phyloP scores from a whole-genome alignment of 2,797 vertebrate genomes.

The Pseudocheirus occidentalis region DNA sequence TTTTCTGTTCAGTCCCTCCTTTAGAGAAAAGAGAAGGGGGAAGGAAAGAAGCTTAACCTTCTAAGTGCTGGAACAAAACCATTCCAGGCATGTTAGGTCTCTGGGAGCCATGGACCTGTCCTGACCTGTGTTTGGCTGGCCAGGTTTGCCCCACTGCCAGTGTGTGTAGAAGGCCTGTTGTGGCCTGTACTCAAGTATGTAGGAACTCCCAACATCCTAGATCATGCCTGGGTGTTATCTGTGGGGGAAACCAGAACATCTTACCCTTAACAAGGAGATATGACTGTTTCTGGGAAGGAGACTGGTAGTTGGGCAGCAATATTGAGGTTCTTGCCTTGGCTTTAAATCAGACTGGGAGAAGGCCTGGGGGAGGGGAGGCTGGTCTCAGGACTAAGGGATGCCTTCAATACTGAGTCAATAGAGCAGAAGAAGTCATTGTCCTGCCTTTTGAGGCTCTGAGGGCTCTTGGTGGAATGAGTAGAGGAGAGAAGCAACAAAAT shows the following conservation, averaged over 20 bases:
- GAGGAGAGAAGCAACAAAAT: not conserved
- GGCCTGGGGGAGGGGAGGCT: not conserved
- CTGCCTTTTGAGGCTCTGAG: not conserved
- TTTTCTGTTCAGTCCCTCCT: constrained; percentile 39
- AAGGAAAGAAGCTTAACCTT: constrained; percentile 55
- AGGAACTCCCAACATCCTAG: constrained; percentile 38
- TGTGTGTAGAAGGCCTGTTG: constrained; percentile 57
- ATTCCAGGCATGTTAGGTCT: not conserved
- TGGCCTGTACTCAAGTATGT: constrained; percentile 62
- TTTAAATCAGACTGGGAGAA: constrained; percentile 14
- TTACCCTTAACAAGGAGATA: constrained; percentile 15
- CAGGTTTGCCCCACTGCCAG: constrained; percentile 53
- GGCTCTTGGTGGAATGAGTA: not conserved
- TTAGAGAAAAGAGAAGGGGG: not conserved
- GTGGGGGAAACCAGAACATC: not conserved
- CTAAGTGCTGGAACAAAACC: constrained; percentile 11
- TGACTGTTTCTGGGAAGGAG: not conserved
- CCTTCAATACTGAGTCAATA: not conserved
- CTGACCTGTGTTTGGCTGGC: constrained; percentile 66
- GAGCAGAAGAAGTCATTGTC: not conserved
- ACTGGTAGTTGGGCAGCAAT: not conserved
- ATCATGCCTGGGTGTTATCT: too few species aligned
- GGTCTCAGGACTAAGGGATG: not conserved
- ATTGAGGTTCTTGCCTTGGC: not conserved
- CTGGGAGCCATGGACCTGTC: constrained; percentile 48